Evolutionary conservation across 2,113 vertebrate genomes (phyloP), one percentile per base, ranked within the genome.

Genomic region (Helogale parvula): DNA sequence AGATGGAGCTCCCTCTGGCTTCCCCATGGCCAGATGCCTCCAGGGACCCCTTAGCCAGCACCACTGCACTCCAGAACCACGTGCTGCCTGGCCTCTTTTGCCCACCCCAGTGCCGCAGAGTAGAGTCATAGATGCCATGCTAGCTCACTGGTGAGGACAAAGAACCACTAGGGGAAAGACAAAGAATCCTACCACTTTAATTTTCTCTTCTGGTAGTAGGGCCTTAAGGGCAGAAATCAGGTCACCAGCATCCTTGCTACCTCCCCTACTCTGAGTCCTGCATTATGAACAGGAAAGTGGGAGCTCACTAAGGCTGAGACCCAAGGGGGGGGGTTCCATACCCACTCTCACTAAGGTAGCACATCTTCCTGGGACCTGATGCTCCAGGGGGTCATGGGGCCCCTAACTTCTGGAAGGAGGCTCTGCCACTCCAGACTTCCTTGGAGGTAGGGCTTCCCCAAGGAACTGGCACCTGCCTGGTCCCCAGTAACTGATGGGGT

Each of bases 241-340:
- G n/a, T 35, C n/a, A 65, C 11, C 38, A 19, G 35, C 21, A 38
- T 29, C 88, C n/a, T 52, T 25, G 41, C 65, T 31, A 21, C 23
- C 50, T 66, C 19, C 16, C 38, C 65, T 27, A 29, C 17, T 60
- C 68, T 25, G 57, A 45, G 88, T 41, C 76, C 47, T 25, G 27
- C 19, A 15, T 79, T 33, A 50, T 1, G 57, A 92, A 71, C 2
- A 77, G 25, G 69, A 83, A 2, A 29, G 45, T 31, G 33, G 60
- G 14, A 54, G 17, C 31, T 57, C 72, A 19, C 86, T 23, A n/a
- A 76, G 16, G 54, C 72, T 17, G 15, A 89, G 52, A 63, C 16
- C n/a, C 8, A 13, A 60, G 16, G 4, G 2, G 9, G 1, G 4
- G 9, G 1, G 4, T 13, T 19, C 71, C 13, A 6, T 17, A 81